These are phyloP conservation scores for Biston betularia DNA, from an alignment of 2,888 invertebrate genomes.

Conservation along the genomic window DNA sequence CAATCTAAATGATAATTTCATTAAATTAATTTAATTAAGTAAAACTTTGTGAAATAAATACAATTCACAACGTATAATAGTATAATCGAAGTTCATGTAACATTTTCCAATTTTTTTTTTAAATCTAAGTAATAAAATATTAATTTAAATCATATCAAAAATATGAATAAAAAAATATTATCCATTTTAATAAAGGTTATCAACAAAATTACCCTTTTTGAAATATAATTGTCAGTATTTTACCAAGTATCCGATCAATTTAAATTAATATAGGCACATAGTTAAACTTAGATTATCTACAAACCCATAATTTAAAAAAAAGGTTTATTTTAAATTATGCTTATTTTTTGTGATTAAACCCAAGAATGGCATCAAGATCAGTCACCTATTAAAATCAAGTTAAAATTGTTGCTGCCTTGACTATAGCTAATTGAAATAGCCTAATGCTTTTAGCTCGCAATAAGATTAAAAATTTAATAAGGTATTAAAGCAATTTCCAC, in stretches of 20 bases:
- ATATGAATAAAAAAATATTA: too few relatives aligned
- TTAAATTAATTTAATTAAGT: too few relatives aligned
- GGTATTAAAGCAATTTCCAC: neutral
- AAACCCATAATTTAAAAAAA: neutral
- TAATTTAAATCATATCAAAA: too few relatives aligned
- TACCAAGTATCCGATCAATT: slow-evolving; percentile 2
- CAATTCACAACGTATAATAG: too few relatives aligned
- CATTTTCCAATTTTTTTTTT: too few relatives aligned
- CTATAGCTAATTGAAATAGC: neutral
- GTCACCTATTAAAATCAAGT: slow-evolving; percentile 3
- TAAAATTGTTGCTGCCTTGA: neutral
- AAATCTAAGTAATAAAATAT: too few relatives aligned
- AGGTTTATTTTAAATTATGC: too few relatives aligned
- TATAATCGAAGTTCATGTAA: too few relatives aligned
- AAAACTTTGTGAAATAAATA: too few relatives aligned
- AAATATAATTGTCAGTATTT: neutral
- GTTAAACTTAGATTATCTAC: slow-evolving; percentile 5
- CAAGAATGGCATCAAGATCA: neutral
- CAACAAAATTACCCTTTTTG: too few relatives aligned
- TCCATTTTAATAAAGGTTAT: too few relatives aligned
- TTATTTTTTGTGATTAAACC: neutral
- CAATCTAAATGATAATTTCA: too few relatives aligned
- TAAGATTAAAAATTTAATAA: neutral
- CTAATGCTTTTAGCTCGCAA: neutral
- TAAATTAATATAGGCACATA: neutral